Evolutionary conservation across 2,797 vertebrate species (phyloP).

Genomic region (Phaenicophaeus curvirostris): DNA sequence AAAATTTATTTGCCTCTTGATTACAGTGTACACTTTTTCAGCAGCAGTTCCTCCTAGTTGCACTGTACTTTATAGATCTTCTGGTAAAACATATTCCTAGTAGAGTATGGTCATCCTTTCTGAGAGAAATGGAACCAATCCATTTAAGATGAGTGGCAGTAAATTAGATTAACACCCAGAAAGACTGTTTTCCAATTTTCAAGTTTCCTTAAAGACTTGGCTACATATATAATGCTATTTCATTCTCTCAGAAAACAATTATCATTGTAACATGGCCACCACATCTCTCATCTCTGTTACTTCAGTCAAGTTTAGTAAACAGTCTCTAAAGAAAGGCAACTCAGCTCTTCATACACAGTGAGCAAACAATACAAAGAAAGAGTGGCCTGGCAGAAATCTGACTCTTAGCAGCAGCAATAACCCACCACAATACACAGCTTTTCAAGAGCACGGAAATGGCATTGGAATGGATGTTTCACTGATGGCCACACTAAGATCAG

Average conservation of each 20-base stretch:
- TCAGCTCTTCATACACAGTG: neutral
- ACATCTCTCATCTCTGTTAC: neutral
- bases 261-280: neutral
- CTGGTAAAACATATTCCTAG: neutral
- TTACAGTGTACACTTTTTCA: neutral
- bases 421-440: accelerated
- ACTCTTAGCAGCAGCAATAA: neutral
- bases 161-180: neutral
- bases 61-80: neutral
- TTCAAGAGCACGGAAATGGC: neutral
- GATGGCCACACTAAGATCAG: neutral
- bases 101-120: neutral
- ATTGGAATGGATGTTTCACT: neutral
- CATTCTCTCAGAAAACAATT: neutral
- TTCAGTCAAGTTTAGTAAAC: neutral
- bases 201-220: neutral
- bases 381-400: neutral
- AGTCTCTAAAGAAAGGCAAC: neutral
- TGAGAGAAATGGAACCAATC: neutral
- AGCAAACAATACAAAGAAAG: neutral
- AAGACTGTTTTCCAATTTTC: neutral
- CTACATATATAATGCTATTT: neutral
- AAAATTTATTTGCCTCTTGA: neutral
- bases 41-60: neutral
- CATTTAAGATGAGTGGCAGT: neutral